Percentiles rank a stretch among this genome's conserved stretches.
Conservation (phyloP, 2,113 vertebrate genomes). For the Rutilus rutilus region DNA sequence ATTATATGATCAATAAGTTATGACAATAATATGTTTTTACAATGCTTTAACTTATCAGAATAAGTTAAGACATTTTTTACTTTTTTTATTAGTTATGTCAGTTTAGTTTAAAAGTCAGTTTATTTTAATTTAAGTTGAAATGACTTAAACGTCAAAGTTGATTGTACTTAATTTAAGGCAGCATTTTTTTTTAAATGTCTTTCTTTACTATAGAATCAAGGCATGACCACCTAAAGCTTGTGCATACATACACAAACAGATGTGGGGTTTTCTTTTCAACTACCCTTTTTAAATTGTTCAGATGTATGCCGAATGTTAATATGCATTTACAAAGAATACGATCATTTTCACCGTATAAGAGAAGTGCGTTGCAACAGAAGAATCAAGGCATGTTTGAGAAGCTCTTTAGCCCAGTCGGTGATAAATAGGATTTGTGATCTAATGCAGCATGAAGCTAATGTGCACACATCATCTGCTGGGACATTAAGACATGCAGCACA, state of each 20-base stretch:
- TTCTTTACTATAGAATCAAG: constrained; percentile 75
- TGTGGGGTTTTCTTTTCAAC: constrained; percentile 79
- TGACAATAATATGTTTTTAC: no score
- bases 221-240: constrained; percentile 82
- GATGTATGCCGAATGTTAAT: not conserved
- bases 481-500: constrained; percentile 43
- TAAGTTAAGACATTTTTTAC: no score
- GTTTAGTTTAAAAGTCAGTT: no score
- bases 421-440: constrained; percentile 44
- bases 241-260: not conserved
- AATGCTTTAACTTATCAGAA: no score
- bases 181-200: not conserved
- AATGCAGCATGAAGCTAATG: constrained; percentile 53
- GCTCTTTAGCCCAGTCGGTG: constrained; percentile 13
- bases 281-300: constrained; percentile 49
- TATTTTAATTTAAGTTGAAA: no score
- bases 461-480: constrained; percentile 29
- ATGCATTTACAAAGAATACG: not conserved
- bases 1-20: no score
- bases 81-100: no score
- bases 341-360: not conserved
- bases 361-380: not conserved
- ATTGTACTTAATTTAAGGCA: no score
- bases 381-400: constrained; percentile 10
- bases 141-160: no score